These are phyloP conservation scores for Drosophila ustulata DNA, from an alignment of 2,888 invertebrate species.

Conservation along the genomic window DNA sequence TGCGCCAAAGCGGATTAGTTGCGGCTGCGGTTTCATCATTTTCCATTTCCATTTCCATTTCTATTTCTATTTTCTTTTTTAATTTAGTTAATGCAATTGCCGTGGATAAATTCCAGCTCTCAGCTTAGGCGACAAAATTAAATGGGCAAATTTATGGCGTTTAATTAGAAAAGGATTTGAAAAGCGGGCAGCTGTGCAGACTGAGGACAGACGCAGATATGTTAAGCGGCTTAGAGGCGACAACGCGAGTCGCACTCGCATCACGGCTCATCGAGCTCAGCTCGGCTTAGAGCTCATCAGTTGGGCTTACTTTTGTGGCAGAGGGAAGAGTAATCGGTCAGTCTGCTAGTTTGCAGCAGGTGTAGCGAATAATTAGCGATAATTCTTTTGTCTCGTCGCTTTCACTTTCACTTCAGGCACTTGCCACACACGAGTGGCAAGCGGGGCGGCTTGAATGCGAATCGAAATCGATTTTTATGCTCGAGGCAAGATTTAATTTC, in stretches of 20 bases:
- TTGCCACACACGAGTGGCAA: constrained; percentile 16
- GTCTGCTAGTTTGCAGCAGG: constrained; percentile 19
- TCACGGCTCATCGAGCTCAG: constrained; percentile 32
- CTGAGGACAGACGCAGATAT: not conserved
- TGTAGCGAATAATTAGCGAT: constrained; percentile 31
- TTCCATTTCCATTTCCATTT: constrained; percentile 48
- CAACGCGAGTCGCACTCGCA: constrained; percentile 4
- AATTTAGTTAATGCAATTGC: constrained; percentile 71
- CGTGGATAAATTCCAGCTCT: not conserved
- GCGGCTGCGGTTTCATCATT: constrained; percentile 41
- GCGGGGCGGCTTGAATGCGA: no score
- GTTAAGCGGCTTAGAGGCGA: constrained; percentile 49
- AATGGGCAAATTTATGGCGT: constrained; percentile 58
- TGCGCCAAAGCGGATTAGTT: constrained; percentile 74
- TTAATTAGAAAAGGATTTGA: constrained; percentile 65
- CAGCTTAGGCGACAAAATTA: constrained; percentile 21
- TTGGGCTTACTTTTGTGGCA: constrained; percentile 7
- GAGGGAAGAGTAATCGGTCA: constrained; percentile 12
- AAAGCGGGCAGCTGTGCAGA: constrained; percentile 26
- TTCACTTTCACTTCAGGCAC: constrained; percentile 41
- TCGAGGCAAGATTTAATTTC: constrained; percentile 62
- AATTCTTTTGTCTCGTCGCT: constrained; percentile 43
- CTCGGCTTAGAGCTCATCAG: constrained; percentile 31
- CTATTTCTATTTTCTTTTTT: constrained; percentile 27
- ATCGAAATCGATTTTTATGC: constrained; percentile 28